Evolutionary conservation across 2,113 vertebrate species (phyloP), one percentile per base, ranked within the genome.

Genomic region (Petromus typicus): DNA sequence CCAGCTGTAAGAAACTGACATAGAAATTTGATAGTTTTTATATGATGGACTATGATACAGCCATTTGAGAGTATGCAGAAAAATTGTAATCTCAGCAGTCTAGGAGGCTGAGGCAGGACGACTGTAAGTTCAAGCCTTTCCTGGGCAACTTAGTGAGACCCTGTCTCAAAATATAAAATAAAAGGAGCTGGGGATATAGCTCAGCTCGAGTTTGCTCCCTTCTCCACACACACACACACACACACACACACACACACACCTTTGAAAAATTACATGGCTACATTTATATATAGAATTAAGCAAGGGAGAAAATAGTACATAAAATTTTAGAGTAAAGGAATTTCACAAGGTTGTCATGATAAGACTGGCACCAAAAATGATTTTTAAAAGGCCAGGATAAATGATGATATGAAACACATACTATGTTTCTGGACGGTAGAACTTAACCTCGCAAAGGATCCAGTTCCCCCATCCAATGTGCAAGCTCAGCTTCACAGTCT

Each of bases 61-160:
- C 40, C 57, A 80, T 59, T 80, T 75, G 67, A 80, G 93, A 48
- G 59, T 73, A 90, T 54, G 81, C 27, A 51, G 54, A 82, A 92
- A 56, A 56, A 56, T 23, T n/a, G 17, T 43, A 76, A 48, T 76
- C 27, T 4, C 73, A 76, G 73, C 43, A 32, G 13, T 40, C 23
- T 30, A 14, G 14, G 73, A 48, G 43, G 43, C 14, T 18, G 45
- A 76, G 27, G 73, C 27, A 76, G 73, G 73, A 76, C 43, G 43
- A 76, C 7, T 25, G 17, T 48, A 32, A 76, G 27, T 48, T 76
- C 25, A 48, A 76, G 45, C 16, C 14, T 27, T 48, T 45, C 23
- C 27, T 48, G 73, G 43, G 73, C 27, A 48, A 76, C 27, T 76
- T 76, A 32, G 43, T 16, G 73, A 48, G 73, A 76, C 27, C 16